Conservation (phyloP, 1,140 invertebrate species). For the Orchesella cincta region DNA sequence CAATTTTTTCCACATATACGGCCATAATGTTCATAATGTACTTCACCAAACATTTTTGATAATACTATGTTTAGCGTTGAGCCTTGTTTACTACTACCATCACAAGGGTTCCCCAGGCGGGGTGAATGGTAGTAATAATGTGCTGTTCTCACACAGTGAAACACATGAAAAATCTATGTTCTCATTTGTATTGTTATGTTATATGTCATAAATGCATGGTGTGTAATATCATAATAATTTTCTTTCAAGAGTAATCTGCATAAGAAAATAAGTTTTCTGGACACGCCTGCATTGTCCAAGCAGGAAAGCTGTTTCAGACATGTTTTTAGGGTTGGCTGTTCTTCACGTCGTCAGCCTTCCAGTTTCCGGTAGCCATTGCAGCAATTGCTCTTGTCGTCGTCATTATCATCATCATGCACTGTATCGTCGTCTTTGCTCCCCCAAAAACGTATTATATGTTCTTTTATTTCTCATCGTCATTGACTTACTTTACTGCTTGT, state of each 20-base stretch:
- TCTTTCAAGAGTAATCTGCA: constrained; percentile 1
- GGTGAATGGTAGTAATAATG: constrained; percentile 11
- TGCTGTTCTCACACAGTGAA: constrained; percentile 1
- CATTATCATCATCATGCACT: neutral
- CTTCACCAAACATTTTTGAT: too few relatives aligned
- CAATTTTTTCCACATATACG: too few relatives aligned
- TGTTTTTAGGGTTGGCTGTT: constrained; percentile 14
- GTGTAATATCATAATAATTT: constrained; percentile 16
- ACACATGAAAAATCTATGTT: neutral
- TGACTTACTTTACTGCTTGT: constrained; percentile 12
- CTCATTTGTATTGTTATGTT: neutral
- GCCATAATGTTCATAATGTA: too few relatives aligned
- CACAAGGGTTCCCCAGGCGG: too few relatives aligned
- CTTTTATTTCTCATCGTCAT: constrained; percentile 3
- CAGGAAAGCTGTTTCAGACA: neutral
- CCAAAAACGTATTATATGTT: neutral
- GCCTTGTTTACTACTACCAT: too few relatives aligned
- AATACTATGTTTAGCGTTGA: too few relatives aligned
- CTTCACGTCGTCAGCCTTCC: constrained; percentile 26
- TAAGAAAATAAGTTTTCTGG: constrained; percentile 11
- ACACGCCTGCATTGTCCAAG: constrained; percentile 37
- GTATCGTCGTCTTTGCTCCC: neutral
- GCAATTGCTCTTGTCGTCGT: constrained; percentile 16
- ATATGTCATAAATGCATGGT: neutral
- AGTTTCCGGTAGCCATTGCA: constrained; percentile 50